Evolutionary conservation across 2,113 vertebrate species (phyloP).

Genomic region (Upupa epops): DNA sequence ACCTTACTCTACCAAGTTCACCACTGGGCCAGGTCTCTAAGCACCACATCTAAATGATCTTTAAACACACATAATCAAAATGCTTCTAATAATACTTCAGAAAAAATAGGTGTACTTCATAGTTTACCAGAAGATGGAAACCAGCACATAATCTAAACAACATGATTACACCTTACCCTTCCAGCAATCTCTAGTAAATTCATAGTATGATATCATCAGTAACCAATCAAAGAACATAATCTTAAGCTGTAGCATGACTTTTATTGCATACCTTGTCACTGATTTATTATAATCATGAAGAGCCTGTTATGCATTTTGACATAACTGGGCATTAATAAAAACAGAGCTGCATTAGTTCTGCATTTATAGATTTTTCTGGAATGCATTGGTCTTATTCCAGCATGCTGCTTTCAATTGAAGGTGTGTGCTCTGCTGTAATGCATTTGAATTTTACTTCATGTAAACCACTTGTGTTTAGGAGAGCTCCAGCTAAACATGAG

Average conservation of each 20-base stretch:
- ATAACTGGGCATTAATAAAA: conserved; percentile 12
- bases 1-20: no score
- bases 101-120: not conserved
- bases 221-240: not conserved
- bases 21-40: no score
- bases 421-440: not conserved
- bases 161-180: conserved; percentile 11
- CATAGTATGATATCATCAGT: not conserved
- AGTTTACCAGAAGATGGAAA: not conserved
- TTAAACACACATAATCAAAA: no score
- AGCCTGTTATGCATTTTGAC: conserved; percentile 9
- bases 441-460: not conserved
- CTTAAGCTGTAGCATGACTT: not conserved
- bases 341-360: not conserved
- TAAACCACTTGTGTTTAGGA: not conserved
- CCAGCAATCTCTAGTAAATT: not conserved
- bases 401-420: not conserved
- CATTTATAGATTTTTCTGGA: conserved; percentile 39
- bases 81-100: not conserved
- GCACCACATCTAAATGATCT: no score
- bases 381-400: not conserved
- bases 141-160: conserved; percentile 23
- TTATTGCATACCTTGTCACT: not conserved
- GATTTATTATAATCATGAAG: conserved; percentile 11
- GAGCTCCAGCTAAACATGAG: not conserved